Percentiles rank a stretch among this genome's conserved stretches.
Conservation (phyloP, 1,140 invertebrate genomes). For the Pseudomyrmex gracilis region DNA sequence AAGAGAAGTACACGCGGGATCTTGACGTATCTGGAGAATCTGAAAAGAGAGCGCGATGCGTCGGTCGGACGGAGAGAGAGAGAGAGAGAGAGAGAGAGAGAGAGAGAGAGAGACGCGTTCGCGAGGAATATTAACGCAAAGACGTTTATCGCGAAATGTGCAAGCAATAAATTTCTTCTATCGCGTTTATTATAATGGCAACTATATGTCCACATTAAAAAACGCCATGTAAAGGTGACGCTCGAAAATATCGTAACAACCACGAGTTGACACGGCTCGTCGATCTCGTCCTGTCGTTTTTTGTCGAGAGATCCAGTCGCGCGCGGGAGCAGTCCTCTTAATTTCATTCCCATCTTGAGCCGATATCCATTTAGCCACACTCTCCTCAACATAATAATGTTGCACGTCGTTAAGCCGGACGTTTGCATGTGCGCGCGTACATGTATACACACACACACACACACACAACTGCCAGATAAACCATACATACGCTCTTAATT, state of each 20-base stretch:
- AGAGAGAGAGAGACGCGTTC: background rate
- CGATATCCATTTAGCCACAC: slow-evolving; percentile 54
- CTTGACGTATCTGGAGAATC: background rate
- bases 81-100: too few species aligned
- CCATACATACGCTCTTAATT: slow-evolving; percentile 62
- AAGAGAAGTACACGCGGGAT: background rate
- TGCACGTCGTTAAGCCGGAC: slow-evolving; percentile 69
- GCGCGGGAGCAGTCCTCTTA: slow-evolving; percentile 43
- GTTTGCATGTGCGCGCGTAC: slow-evolving; percentile 9
- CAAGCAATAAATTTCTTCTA: background rate
- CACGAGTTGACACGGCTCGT: background rate
- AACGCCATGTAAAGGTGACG: background rate
- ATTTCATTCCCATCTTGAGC: slow-evolving; percentile 49
- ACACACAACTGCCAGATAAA: slow-evolving; percentile 37
- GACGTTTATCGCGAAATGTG: background rate
- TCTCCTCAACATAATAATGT: slow-evolving; percentile 63
- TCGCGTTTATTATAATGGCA: background rate
- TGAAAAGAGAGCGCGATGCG: too few species aligned
- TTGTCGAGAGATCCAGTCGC: slow-evolving; percentile 35
- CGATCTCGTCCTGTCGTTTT: slow-evolving; percentile 1
- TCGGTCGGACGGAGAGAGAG: too few species aligned
- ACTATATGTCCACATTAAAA: too few species aligned
- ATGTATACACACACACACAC: slow-evolving; percentile 9
- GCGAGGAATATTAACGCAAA: background rate
- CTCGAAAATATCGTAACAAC: background rate